Evolutionary conservation across 2,113 vertebrate genomes (phyloP).

Genomic region (Vulpes ferrilata): DNA sequence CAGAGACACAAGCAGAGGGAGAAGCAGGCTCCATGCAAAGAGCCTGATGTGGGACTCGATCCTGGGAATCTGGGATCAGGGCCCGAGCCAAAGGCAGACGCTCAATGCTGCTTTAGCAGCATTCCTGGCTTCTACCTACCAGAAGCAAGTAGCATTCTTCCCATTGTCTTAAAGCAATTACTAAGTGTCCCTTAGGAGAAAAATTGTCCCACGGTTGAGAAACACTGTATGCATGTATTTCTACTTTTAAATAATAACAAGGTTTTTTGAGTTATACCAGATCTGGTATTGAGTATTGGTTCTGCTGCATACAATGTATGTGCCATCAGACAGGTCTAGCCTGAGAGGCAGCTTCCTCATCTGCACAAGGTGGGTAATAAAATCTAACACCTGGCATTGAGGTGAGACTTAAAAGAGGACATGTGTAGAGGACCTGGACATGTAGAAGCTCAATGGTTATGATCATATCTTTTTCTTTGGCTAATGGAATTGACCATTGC

Average conservation of each 20-base stretch:
- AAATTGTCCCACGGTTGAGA: neutral
- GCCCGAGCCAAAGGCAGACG: too few species aligned
- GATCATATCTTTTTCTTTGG: neutral
- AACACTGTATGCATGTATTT: neutral
- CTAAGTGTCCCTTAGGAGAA: neutral
- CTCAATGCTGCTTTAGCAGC: neutral
- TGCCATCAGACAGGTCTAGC: neutral
- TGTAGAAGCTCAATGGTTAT: neutral
- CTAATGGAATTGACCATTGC: neutral
- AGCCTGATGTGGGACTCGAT: too few species aligned
- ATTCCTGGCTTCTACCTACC: neutral
- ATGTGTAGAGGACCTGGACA: too few species aligned
- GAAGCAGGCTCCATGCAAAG: too few species aligned
- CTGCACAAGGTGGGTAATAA: neutral
- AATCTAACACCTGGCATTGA: neutral
- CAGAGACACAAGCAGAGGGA: too few species aligned
- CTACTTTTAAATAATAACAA: neutral
- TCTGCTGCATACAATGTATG: neutral
- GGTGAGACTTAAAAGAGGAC: neutral
- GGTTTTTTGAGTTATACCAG: neutral
- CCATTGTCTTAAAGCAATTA: neutral
- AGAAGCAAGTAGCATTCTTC: neutral
- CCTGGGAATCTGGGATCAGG: too few species aligned
- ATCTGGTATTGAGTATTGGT: neutral
- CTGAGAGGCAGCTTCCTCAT: neutral